phyloP scores from a whole-genome alignment of 2,797 vertebrate genomes.

The Crenichthys baileyi region DNA sequence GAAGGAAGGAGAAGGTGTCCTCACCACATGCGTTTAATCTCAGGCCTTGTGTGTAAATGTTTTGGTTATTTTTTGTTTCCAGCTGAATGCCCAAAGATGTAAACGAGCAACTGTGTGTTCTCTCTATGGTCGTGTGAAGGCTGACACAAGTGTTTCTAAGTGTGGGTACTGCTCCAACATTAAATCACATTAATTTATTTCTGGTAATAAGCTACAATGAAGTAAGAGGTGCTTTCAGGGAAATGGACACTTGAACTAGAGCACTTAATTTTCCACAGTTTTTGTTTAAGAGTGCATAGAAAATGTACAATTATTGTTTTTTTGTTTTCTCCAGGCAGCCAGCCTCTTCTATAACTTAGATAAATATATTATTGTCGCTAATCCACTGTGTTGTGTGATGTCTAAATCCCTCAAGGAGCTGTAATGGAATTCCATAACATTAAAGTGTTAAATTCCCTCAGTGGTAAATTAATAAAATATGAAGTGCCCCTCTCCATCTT shows the following conservation, averaged over 20 bases:
- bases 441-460: conserved; percentile 63
- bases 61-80: conserved; percentile 38
- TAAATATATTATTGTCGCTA: conserved; percentile 45
- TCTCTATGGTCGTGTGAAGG: conserved; percentile 33
- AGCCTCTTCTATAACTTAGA: conserved; percentile 1
- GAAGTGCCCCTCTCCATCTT: conserved; percentile 51
- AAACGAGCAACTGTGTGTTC: conserved; percentile 15
- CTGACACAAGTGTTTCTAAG: conserved; percentile 42
- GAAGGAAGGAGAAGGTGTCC: conserved; percentile 30
- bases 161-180: conserved; percentile 55
- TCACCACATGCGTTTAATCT: conserved; percentile 21
- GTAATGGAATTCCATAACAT: conserved; percentile 56
- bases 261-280: conserved; percentile 13
- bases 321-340: conserved; percentile 27
- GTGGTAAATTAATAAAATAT: conserved; percentile 71
- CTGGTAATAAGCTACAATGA: conserved; percentile 43
- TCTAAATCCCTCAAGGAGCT: conserved; percentile 47
- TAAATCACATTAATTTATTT: conserved; percentile 65
- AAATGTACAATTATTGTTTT: conserved; percentile 17
- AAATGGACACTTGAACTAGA: conserved; percentile 21
- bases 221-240: conserved; percentile 47
- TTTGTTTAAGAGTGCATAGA: conserved; percentile 25
- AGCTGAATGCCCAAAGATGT: conserved; percentile 18
- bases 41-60: conserved; percentile 10
- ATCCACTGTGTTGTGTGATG: conserved; percentile 42